Evolutionary conservation across 2,113 vertebrate species (phyloP), one percentile per base, ranked within the genome.

Genomic region (Cryptomyrus ogoouensis): DNA sequence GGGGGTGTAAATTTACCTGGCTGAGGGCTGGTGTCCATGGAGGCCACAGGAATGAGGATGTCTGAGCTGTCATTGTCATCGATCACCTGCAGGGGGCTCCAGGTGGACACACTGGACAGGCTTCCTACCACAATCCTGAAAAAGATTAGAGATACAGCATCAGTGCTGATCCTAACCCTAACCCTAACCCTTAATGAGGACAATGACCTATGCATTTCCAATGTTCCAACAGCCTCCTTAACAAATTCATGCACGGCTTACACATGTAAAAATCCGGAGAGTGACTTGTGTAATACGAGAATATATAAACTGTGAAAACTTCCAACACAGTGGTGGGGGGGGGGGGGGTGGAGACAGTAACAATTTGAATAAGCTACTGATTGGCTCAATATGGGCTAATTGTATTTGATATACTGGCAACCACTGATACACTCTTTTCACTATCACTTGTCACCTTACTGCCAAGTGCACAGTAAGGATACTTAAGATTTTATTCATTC

Each of bases 11-110:
- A 90, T 93, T 53, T 94, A 99, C 98, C 98, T 94, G 96, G 93
- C 24, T 97, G 96, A 31, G 94, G 91, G 70, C 96, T 96, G 42
- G 96, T 93, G 87, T 94, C 95, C 84, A 93, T 87, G 0, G 96
- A 91, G 66, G 95, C 95, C 91, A 99, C 91, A 1, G 98, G 98
- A 89, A 99, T 98, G 0, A 99, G 95, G 93, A 98, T 93, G 39
- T 97, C 97, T 0, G 97, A 93, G 91, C 93, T 95, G 92, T 94
- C 94, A 91, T 97, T 95, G 42, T 97, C 95, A 0, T 96, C 95
- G 56, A 98, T 94, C 89, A 96, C 94, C 92, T 98, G 97, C 62
- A 97, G 94, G 0, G 98, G 97, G 88, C 96, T 96, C 97, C 97
- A 99, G 7, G 96, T 95, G 90, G 97, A 96, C 91, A 97, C 94